These are phyloP conservation scores for Sinohyriopsis cumingii DNA, from an alignment of 2,888 invertebrate species.

Conservation along the genomic window DNA sequence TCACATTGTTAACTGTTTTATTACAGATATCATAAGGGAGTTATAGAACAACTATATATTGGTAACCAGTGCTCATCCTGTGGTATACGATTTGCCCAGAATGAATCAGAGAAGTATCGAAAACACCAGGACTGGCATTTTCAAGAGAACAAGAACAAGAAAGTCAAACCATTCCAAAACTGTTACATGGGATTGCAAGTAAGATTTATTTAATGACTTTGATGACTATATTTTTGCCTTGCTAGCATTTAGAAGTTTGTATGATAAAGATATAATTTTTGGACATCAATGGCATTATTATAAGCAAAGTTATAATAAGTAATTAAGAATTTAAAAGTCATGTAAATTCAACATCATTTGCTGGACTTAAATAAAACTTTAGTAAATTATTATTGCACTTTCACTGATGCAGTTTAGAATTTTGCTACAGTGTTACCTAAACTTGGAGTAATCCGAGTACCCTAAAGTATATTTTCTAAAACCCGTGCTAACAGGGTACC, in stretches of 20 bases:
- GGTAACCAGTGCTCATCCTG: slow-evolving; percentile 98
- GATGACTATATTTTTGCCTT: neutral
- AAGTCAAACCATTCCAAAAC: slow-evolving; percentile 84
- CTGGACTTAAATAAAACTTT: too few relatives aligned
- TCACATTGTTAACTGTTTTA: neutral
- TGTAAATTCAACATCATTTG: too few relatives aligned
- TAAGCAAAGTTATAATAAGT: too few relatives aligned
- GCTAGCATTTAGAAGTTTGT: neutral
- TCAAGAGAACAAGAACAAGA: slow-evolving; percentile 87
- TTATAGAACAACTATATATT: slow-evolving; percentile 80
- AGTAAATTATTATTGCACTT: too few relatives aligned
- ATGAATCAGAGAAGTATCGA: slow-evolving; percentile 82
- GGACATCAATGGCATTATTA: too few relatives aligned
- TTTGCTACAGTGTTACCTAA: too few relatives aligned
- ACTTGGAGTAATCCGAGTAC: too few relatives aligned
- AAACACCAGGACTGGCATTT: slow-evolving; percentile 99
- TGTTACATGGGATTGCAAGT: slow-evolving; percentile 86
- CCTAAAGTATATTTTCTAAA: too few relatives aligned
- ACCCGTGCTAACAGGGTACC: too few relatives aligned
- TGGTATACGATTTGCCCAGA: slow-evolving; percentile 93
- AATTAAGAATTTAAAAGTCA: too few relatives aligned
- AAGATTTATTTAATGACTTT: slow-evolving; percentile 31
- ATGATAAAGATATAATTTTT: neutral
- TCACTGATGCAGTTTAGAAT: too few relatives aligned
- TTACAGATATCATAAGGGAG: slow-evolving; percentile 80